Conservation (phyloP, 2,888 invertebrate species). For the Oasisia sp. region DNA sequence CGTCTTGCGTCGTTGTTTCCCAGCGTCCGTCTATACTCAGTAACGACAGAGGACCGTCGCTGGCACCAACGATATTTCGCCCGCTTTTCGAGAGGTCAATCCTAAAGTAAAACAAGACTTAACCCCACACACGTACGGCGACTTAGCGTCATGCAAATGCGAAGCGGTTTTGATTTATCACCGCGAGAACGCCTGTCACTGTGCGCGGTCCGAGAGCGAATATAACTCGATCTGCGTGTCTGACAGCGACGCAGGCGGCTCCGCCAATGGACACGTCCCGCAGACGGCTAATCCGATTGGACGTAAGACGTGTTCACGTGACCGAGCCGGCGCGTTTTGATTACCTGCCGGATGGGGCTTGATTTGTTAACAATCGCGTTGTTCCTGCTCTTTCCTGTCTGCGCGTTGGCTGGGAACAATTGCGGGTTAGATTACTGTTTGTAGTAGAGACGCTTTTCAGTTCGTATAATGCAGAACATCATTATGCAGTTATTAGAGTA, state of each 20-base stretch:
- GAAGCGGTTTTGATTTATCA: slow-evolving; percentile 1
- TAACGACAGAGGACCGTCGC: background rate
- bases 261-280: background rate
- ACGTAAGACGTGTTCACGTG: background rate
- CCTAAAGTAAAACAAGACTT: slow-evolving; percentile 7
- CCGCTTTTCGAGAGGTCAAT: slow-evolving; percentile 1
- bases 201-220: background rate
- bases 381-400: background rate
- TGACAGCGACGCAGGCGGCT: background rate
- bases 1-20: background rate
- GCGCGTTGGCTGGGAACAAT: background rate
- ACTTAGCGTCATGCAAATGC: slow-evolving; percentile 13
- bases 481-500: background rate
- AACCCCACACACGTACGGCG: background rate
- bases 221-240: background rate
- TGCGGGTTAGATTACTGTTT: background rate
- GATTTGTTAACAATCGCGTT: slow-evolving; percentile 13
- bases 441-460: background rate
- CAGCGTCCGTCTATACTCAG: background rate
- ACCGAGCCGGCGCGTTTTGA: background rate
- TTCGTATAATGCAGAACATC: background rate
- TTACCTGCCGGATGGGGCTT: slow-evolving; percentile 1
- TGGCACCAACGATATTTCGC: background rate
- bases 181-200: background rate
- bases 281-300: background rate